Conservation (phyloP, 2,888 invertebrate species). For the Nomada fucata region DNA sequence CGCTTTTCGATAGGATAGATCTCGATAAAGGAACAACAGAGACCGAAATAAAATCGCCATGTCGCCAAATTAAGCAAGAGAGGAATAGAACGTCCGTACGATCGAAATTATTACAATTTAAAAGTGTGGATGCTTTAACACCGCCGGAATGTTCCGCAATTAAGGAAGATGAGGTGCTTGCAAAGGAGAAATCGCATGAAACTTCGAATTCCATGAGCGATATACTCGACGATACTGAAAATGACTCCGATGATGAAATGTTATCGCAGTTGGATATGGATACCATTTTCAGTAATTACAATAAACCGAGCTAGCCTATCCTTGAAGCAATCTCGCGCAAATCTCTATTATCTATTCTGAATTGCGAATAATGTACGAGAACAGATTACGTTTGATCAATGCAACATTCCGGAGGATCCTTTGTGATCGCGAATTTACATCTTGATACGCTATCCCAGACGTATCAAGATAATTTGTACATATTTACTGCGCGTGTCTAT, state of each 20-base stretch:
- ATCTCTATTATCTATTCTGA: not conserved
- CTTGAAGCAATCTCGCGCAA: not conserved
- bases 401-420: not conserved
- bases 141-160: not conserved
- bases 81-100: slow-evolving; percentile 10
- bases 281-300: slow-evolving; percentile 58
- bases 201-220: not conserved
- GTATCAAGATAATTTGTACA: slow-evolving; percentile 22
- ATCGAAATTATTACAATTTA: slow-evolving; percentile 39
- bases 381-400: not conserved
- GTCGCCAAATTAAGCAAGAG: not conserved
- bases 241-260: slow-evolving; percentile 77
- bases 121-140: slow-evolving; percentile 23
- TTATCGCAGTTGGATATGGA: slow-evolving; percentile 79
- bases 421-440: not conserved
- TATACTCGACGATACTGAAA: slow-evolving; percentile 31
- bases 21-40: not conserved
- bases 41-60: not conserved
- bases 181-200: not conserved
- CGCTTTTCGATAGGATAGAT: slow-evolving; percentile 2
- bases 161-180: not conserved
- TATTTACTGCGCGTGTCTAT: not conserved
- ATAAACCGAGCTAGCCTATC: slow-evolving; percentile 16
- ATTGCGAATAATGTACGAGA: not conserved
- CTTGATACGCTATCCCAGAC: not conserved